Evolutionary conservation across 2,113 vertebrate species (phyloP), one percentile per base, ranked within the genome.

Genomic region (Natator depressus): DNA sequence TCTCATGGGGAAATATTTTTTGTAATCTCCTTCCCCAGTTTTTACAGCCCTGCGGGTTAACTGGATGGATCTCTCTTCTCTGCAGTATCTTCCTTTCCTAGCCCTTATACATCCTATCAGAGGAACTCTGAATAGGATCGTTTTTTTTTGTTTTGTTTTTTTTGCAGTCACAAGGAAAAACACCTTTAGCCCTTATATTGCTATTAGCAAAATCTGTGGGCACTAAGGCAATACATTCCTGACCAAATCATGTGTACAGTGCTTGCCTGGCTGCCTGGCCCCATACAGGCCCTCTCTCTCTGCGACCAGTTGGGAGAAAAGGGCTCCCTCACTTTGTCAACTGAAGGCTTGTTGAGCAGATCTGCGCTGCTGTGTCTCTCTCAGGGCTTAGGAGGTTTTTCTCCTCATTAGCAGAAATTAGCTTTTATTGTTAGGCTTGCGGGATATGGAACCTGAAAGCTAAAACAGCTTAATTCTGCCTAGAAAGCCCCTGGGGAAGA

Each of bases 351-450:
- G 1, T 11, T 76, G 75, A 76, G 22, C 24, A 46, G 75, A 8
- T 47, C 75, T 78, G 42, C 22, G 13, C 75, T 47, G 19, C 42
- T 14, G 27, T 6, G 25, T 17, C 22, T 57, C 47, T 27, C 46
- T 62, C 80, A 80, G 38, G 38, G 4, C 29, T 6, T 8, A 53
- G 29, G 25, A n/a, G 31, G 20, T 50, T 80, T 75, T 35, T 51
- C n/a, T 90, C 24, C 54, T 84, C 10, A 3, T 9, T 19, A 55
- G 17, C 12, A 0, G 0, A 14, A 3, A 51, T 79, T 91, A 25
- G 10, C 72, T 80, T 54, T 16, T 8, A 0, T 0, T 22, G 27
- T 59, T 27, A 47, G 14, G 11, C 25, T 47, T 27, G 25, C 0
- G 1, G 84, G 79, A 35, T 25, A 38, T 19, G 50, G 50, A 84